phyloP scores from a whole-genome alignment of 2,113 vertebrate species.

The Podilymbus podiceps region DNA sequence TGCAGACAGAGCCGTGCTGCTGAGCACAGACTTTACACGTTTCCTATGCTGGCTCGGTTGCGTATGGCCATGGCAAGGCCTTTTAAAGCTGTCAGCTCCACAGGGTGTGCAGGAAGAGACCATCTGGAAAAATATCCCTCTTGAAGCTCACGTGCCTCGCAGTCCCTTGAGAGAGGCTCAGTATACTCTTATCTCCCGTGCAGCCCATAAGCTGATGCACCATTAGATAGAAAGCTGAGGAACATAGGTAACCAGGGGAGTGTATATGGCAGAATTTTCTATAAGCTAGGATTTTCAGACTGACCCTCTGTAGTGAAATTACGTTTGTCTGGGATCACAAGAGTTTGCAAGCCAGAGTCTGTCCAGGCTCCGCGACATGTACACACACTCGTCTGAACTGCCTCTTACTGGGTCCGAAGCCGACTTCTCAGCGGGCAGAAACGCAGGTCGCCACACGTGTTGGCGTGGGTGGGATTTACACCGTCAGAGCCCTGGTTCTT shows the following conservation, averaged over 20 bases:
- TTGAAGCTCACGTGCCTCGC: neutral
- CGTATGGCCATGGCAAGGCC: neutral
- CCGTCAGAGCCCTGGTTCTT: neutral
- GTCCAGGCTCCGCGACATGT: neutral
- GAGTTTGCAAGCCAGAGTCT: neutral
- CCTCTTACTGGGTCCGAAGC: neutral
- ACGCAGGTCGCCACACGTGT: fast-evolving
- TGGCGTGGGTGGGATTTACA: neutral
- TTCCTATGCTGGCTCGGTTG: neutral
- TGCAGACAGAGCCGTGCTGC: neutral
- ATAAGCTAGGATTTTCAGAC: neutral
- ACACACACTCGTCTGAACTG: neutral
- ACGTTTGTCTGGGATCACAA: neutral
- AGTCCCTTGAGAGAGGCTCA: neutral
- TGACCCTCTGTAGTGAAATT: neutral
- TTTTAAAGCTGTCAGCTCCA: slow-evolving; percentile 4
- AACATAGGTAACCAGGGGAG: neutral
- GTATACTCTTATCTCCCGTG: neutral
- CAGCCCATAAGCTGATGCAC: fast-evolving
- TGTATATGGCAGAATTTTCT: neutral
- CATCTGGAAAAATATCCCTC: slow-evolving; percentile 32
- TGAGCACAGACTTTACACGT: neutral
- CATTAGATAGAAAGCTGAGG: fast-evolving
- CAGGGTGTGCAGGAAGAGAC: neutral
- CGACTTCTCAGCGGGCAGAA: neutral